Evolutionary conservation across 2,797 vertebrate species (phyloP), one percentile per base, ranked within the genome.

Genomic region (Triplophysa yarkandensis): DNA sequence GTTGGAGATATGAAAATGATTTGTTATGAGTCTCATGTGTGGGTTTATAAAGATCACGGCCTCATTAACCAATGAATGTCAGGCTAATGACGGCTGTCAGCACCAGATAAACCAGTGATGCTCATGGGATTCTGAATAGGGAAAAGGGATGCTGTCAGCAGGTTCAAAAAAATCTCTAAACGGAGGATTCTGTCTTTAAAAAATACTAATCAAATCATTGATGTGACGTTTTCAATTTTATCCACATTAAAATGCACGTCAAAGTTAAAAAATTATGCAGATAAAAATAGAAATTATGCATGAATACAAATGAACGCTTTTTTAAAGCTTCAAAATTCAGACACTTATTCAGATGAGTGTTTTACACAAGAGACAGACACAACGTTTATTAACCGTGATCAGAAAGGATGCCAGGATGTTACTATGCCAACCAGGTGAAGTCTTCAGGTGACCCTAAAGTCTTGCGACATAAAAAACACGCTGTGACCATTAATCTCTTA

Each of bases 351-450:
- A 54, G 11, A 52, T 0, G 0, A 28, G 1, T 36, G 11, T 16
- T 61, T n/a, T 50, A 65, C 25, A 46, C 9, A 57, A 69, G 32
- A 48, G 8, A 55, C 17, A n/a, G 11, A 11, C n/a, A 46, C 55
- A 4, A 44, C 48, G 68, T 10, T 61, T 19, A 76, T 68, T 63
- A 61, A 43, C 58, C 39, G 7, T 39, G 41, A 25, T 62, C 55
- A 34, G 52, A 44, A 61, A 8, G 46, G 71, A 62, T 82, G 68
- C 55, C 50, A 54, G 65, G 52, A 21, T 44, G 76, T 88, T 78
- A 28, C 86, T 74, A 82, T 85, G 82, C 85, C 78, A 86, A 85
- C 83, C 79, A 85, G 84, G 83, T 84, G 77, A 77, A 64, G 34
- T 25, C 21, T 52, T 55, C 28, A 70, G 48, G 23, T 74, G 41